Base-by-base conservation (phyloP, 2,797 vertebrate species). In the Anguilla anguilla region DNA sequence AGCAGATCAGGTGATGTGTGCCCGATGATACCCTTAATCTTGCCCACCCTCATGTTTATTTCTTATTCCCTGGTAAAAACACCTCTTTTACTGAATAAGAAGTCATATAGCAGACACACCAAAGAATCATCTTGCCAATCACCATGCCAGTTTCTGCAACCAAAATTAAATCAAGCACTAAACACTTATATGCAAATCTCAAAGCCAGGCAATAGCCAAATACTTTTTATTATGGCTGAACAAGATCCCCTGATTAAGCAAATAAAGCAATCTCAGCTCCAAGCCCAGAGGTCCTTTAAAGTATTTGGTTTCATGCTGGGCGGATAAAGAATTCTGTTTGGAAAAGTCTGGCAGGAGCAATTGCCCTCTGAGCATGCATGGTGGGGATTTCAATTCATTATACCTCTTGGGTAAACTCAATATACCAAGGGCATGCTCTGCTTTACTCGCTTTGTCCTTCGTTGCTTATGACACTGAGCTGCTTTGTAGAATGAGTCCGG, bases 281-380 rank as follows among this genome's bases (percentile, higher is more conserved):
- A 83, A 87, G 87, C 77, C 84, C 49, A 69, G 39, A 57, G 61
- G n/a, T 88, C 49, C 64, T 69, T 69, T 51, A 59, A 74, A 82
- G 84, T 83, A 57, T 86, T 57, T 81, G 46, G 84, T 88, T 87
- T 84, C 88, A 88, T 57, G 88, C 53, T 87, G 67, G 85, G 83
- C 64, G 59, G 86, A 88, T 88, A 88, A 87, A 64, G 84, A 85
- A 87, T 88, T 83, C 82, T 49, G 88, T 85, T 89, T 55, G 69
- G 57, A 85, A 25, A 28, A 69, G 35, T 61, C 49, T 82, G 85
- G 85, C 87, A 89, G 83, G 83, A 88, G 61, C 69, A 82, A 82
- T 79, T 83, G 84, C 43, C 83, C 31, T 55, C 84, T 25, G 87
- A 61, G 59, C 59, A 86, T 81, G 84, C 79, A 87, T 88, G 64